phyloP scores from a whole-genome alignment of 2,888 invertebrate genomes.

The Pimpla rufipes region DNA sequence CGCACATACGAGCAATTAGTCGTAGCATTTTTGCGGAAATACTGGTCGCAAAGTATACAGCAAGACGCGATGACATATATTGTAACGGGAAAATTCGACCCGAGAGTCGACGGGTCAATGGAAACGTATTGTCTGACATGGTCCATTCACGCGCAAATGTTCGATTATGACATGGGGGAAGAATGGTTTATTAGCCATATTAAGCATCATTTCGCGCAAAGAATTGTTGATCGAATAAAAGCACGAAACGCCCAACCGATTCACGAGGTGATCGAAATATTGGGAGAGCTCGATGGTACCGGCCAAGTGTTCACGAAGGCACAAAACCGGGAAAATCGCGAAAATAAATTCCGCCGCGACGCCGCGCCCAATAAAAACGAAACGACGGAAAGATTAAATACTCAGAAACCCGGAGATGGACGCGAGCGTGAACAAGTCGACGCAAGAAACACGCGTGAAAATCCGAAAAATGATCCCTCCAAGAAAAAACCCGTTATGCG shows the following conservation, averaged over 20 bases:
- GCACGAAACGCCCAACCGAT: constrained; percentile 8
- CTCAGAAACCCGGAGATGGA: background rate
- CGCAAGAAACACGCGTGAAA: background rate
- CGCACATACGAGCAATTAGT: constrained; percentile 29
- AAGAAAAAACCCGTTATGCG: constrained; percentile 9
- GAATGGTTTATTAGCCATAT: constrained; percentile 29
- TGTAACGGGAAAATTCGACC: background rate
- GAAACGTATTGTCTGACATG: constrained; percentile 35
- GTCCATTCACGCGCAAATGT: constrained; percentile 25
- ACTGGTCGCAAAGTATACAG: constrained; percentile 23
- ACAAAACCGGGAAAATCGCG: background rate
- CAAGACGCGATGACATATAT: constrained; percentile 13
- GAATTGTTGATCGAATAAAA: constrained; percentile 12
- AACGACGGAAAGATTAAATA: no score
- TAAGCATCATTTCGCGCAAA: constrained; percentile 11
- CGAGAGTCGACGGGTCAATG: background rate
- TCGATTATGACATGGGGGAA: constrained; percentile 17
- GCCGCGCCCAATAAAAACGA: background rate
- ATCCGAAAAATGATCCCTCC: background rate
- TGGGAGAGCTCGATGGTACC: constrained; percentile 9
- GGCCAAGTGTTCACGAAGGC: background rate
- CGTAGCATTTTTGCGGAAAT: constrained; percentile 1
- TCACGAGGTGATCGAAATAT: constrained; percentile 10
- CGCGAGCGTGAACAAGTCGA: background rate
- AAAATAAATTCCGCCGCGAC: constrained; percentile 1